Percentiles rank a stretch among this genome's conserved stretches.
These are phyloP conservation scores for Palythoa grandiflora DNA, from an alignment of 92 coral and sea anemone genomes.

Conservation along the genomic window DNA sequence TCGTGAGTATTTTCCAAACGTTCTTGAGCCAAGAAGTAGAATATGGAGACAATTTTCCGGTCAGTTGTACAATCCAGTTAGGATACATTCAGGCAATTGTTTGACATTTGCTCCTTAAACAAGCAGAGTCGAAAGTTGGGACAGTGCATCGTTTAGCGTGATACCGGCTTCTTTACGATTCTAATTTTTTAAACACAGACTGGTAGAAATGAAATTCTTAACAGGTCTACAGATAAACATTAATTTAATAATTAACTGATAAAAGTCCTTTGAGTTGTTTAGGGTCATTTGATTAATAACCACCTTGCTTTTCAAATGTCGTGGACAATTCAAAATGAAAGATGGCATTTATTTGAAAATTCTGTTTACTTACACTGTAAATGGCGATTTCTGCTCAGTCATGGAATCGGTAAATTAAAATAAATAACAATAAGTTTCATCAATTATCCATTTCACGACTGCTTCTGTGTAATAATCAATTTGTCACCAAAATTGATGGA, in stretches of 20 bases:
- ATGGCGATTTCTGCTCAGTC: too few species aligned
- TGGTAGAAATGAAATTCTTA: not conserved
- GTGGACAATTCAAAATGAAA: not conserved
- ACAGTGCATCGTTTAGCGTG: constrained; percentile 10
- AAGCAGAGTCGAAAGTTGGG: not conserved
- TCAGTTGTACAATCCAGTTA: not conserved
- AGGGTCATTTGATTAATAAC: not conserved
- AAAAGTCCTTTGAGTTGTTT: not conserved
- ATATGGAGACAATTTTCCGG: not conserved
- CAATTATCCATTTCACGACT: too few species aligned
- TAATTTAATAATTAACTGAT: not conserved
- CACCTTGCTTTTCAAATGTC: not conserved
- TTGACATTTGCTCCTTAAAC: not conserved
- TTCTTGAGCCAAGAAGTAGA: not conserved
- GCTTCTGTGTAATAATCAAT: too few species aligned
- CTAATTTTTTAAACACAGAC: not conserved
- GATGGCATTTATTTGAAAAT: too few species aligned
- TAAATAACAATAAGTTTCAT: too few species aligned
- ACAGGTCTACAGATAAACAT: not conserved
- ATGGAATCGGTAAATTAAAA: too few species aligned
- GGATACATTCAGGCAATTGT: not conserved
- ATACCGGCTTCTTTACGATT: not conserved
- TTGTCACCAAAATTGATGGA: too few species aligned
- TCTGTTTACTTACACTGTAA: too few species aligned
- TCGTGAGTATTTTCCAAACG: not conserved